Evolutionary conservation across 2,888 invertebrate species (phyloP), one percentile per base, ranked within the genome.

Genomic region (Chesias legatella): DNA sequence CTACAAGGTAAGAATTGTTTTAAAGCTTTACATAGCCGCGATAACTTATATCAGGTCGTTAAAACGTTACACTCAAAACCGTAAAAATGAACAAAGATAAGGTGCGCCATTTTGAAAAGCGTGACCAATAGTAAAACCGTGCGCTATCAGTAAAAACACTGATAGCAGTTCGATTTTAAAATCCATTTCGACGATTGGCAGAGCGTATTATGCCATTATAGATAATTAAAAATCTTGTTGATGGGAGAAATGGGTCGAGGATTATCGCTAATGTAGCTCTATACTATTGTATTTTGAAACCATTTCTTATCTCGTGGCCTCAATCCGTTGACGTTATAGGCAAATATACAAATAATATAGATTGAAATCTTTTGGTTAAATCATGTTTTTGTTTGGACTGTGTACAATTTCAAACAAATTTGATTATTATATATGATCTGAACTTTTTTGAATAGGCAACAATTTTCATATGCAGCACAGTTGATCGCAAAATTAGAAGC

Each of bases 91-190:
- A 65, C 62, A 55, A 37, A 73, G 75, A 81, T 80, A 78, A 78
- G 61, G 49, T 51, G 70, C 63, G 77, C 83, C 85, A 82, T 82
- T 70, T 82, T 81, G 75, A 72, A 78, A 75, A 74, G 58, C 76
- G 73, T 78, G 73, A 74, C 84, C 85, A 84, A 85, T 84, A 63
- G 70, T 64, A 67, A 56, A 59, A 60, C 62, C 56, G 66, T 53
- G 57, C 65, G 71, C 69, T 83, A 81, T 82, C 82, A 81, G 67
- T 56, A 59, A 52, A 58, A 61, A 53, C 58, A 63, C 64, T 80
- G 85, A 82, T 85, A 85, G 81, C 71, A 74, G 61, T 78, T 78
- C 79, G 73, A 79, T 81, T 82, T 83, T 75, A 69, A 67, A 79
- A 79, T 71, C 50, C 73, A 51, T 61, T 48, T 50, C 63, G 56